Percentiles rank a stretch among this genome's conserved stretches.
Evolutionary conservation across 2,113 vertebrate genomes (phyloP).

Genomic region (Syngnathus scovelli): DNA sequence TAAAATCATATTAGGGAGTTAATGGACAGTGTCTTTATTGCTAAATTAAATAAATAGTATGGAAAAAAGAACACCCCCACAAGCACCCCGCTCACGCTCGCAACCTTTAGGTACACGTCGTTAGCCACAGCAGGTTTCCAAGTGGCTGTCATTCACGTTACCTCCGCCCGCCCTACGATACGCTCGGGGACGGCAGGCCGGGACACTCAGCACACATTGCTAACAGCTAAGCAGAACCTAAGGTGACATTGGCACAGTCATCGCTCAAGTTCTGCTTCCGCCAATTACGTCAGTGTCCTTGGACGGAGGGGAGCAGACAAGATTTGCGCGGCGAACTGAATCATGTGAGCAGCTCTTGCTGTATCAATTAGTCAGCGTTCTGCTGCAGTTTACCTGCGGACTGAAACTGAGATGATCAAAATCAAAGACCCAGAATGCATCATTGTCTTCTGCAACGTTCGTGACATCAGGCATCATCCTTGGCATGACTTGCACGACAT

Average conservation of each 20-base stretch:
- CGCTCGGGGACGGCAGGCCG: conserved; percentile 52
- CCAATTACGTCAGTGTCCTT: conserved; percentile 62
- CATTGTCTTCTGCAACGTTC: conserved; percentile 30
- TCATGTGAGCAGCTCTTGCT: conserved; percentile 53
- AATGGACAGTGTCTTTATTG: conserved; percentile 70
- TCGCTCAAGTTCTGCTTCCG: conserved; percentile 47
- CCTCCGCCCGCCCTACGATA: conserved; percentile 42
- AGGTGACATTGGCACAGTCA: conserved; percentile 68
- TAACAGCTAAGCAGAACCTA: conserved; percentile 63
- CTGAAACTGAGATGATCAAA: conserved; percentile 11
- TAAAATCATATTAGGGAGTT: conserved; percentile 67
- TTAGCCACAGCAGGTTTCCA: conserved; percentile 62
- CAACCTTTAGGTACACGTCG: conserved; percentile 49
- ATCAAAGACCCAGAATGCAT: conserved; percentile 7
- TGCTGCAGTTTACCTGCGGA: conserved; percentile 24
- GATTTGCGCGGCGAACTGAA: conserved; percentile 36
- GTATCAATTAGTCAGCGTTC: conserved; percentile 54
- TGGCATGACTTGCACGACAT: conserved; percentile 28
- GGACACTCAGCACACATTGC: conserved; percentile 33
- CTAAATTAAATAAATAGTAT: conserved; percentile 66
- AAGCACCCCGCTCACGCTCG: neutral
- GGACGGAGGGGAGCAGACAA: conserved; percentile 22
- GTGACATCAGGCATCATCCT: conserved; percentile 45
- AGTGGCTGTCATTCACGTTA: conserved; percentile 60
- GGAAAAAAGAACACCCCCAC: conserved; percentile 59